Percentiles rank a stretch among this genome's conserved stretches.
Evolutionary conservation across 2,888 invertebrate genomes (phyloP).

Genomic region (Oligia fasciuncula): DNA sequence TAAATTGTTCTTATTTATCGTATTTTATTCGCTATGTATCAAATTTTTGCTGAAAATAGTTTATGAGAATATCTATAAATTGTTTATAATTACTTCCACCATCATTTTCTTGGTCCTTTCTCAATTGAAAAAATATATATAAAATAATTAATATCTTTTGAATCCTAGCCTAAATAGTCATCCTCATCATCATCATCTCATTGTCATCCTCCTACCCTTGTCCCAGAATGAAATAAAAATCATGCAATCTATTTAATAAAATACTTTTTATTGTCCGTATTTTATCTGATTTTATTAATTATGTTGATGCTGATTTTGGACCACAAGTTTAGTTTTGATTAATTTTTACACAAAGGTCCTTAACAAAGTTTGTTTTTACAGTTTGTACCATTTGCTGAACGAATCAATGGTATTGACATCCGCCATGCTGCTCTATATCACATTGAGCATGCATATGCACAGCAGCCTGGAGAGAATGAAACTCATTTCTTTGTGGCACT

Average conservation of each 20-base stretch:
- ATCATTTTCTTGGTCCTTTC: background rate
- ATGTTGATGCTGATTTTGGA: too few relatives aligned
- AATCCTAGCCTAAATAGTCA: too few relatives aligned
- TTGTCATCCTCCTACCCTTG: background rate
- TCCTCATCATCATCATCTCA: too few relatives aligned
- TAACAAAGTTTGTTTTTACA: constrained; percentile 80
- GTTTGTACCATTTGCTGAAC: constrained; percentile 97
- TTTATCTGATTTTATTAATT: background rate
- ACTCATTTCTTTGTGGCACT: constrained; percentile 95
- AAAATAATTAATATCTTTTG: background rate
- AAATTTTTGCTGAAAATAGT: background rate
- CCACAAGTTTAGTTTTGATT: background rate
- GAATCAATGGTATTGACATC: constrained; percentile 95
- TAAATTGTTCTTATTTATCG: background rate
- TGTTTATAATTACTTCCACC: background rate
- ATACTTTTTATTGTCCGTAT: background rate
- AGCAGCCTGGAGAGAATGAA: constrained; percentile 92
- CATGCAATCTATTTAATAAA: too few relatives aligned
- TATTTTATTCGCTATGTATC: background rate
- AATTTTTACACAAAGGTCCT: background rate
- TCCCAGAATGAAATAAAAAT: background rate
- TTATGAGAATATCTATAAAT: background rate
- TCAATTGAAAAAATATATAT: background rate
- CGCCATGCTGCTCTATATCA: constrained; percentile 95
- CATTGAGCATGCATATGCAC: constrained; percentile 94